Base-by-base conservation (phyloP, 2,888 invertebrate species). In the Endotricha flammealis region DNA sequence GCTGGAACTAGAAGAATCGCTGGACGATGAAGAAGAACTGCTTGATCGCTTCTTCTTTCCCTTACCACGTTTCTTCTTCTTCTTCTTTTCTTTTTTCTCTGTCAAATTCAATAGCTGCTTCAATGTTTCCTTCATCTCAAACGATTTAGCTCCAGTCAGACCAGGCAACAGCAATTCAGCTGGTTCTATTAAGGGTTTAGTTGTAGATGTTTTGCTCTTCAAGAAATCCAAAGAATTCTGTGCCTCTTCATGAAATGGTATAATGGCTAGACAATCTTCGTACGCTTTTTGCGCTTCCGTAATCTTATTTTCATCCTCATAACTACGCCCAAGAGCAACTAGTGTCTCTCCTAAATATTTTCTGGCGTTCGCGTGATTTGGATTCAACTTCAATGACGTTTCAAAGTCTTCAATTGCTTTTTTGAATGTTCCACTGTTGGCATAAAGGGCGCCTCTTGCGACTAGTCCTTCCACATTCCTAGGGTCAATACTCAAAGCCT, bases 351-450 rank as follows among this genome's bases (percentile, higher is more conserved):
- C 94, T 88, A 97, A 91, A 79, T 98, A 98, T 72, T 96, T 97
- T 38, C 95, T 91, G 17, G 97, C 98, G 80, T 98, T 98, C 1
- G 93, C 92, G 76, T 98, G 98, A 45, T 91, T 93, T 1, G 94
- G 93, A 78, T 98, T 96, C 27, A 95, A 74, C 70, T 94, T 93
- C 23, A 98, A 76, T 3, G 98, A 97, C 12, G 93, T 93, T 77
- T 97, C 96, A 76, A 98, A 97, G 73, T 98, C 98, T 57, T 95
- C 95, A 48, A 98, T 94, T 0, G 98, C 98, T 69, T 95, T 95
- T 57, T 94, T 92, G 77, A 96, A 97, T 57, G 94, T 96, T 46
- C 96, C 96, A 65, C 95, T 95, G 72, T 98, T 98, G 7, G 98
- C 98, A 70, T 95, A 96, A 56, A 97, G 80, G 13, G 96, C 96